These are phyloP conservation scores for Barnardius zonarius DNA, from an alignment of 2,113 vertebrate species.

Conservation along the genomic window DNA sequence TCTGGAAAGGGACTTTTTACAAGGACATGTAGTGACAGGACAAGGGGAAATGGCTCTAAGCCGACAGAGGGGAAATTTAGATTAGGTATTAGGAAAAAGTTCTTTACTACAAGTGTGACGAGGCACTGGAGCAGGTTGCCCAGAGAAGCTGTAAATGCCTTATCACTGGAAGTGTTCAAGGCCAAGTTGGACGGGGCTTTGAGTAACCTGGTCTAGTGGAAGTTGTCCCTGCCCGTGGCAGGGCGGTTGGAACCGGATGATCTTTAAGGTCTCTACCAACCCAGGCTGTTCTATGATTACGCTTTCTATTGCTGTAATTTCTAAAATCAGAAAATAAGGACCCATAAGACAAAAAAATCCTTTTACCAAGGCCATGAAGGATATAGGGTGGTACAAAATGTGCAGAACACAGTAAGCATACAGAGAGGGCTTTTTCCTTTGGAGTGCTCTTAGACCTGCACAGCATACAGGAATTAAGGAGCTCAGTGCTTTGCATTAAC, in stretches of 20 bases:
- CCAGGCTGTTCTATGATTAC: not conserved
- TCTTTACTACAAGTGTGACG: not conserved
- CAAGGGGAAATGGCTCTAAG: not conserved
- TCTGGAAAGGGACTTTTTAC: not conserved
- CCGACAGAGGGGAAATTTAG: not conserved
- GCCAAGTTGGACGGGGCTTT: not conserved
- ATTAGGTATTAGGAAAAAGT: not conserved
- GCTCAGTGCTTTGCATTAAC: not conserved
- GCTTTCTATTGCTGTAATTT: not conserved
- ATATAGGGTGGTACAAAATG: not conserved
- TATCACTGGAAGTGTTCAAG: not conserved
- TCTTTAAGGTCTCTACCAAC: not conserved
- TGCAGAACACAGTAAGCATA: not conserved
- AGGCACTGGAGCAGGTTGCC: not conserved
- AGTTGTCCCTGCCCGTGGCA: not conserved
- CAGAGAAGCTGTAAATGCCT: not conserved
- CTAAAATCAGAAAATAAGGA: not conserved
- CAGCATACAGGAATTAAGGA: not conserved
- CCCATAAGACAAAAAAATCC: not conserved
- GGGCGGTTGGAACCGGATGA: not conserved
- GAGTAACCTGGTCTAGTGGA: not conserved
- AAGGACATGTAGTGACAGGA: not conserved
- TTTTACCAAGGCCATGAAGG: not conserved
- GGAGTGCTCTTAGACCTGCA: not conserved
- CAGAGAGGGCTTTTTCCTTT: not conserved